Base-by-base conservation (phyloP, 2,888 invertebrate genomes). In the Scelioninae gen. 1 region DNA sequence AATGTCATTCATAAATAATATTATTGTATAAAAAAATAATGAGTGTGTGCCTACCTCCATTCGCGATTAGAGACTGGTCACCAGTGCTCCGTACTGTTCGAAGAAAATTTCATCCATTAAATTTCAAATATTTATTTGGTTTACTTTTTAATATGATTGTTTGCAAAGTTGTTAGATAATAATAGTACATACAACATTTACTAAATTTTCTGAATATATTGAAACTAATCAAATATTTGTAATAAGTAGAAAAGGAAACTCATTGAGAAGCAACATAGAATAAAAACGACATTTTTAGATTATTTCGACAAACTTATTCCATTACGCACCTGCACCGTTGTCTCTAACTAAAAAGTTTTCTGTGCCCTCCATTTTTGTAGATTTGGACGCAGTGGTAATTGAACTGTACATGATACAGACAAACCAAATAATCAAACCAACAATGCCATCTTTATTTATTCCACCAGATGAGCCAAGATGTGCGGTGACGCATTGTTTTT, bases 371-470 rank as follows among this genome's bases (percentile, higher is more conserved):
- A 99, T 95, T 93, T 97, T 97, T 31, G 98, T 98, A 0, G 97
- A 97, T 89, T 96, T 96, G 32, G 97, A 97, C 16, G 98, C 98
- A n/a, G 98, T 97, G 53, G 98, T 95, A 81, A 99, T 94, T 87
- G 98, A 97, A 11, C 99, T 99, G 93, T 99, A 99, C 69, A 99
- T 94, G 66, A 99, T 97, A 92, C 98, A 99, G 89, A 96, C 94
- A 93, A 98, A 95, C 98, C 98, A 99, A 89, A 99, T 96, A 58
- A 96, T 92, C 86, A 99, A 94, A 55, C 98, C 98, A 88, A 99
- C 95, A 86, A 99, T 96, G 87, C 98, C 97, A 91, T 98, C 96
- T 87, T 96, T 96, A 92, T 97, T 97, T 92, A 98, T 96, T 29
- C 95, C 94, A 65, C 94, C 93, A 83, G 89, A 60, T 87, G 88